Conservation (phyloP, 2,797 vertebrate genomes). For the Parotocinclus haroldoi region DNA sequence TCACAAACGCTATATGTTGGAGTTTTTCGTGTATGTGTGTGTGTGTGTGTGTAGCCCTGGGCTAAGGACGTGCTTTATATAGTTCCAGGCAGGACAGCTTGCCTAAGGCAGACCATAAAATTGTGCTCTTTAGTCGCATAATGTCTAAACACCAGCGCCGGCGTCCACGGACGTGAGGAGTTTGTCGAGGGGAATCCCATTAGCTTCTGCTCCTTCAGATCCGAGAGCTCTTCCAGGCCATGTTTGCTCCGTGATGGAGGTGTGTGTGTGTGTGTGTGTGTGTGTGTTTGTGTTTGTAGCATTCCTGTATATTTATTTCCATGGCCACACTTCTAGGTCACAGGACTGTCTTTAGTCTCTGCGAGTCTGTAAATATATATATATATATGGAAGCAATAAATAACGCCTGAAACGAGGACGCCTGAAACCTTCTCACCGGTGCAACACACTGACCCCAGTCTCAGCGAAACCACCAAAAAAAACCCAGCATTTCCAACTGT, state of each 20-base stretch:
- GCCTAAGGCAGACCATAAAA: slow-evolving; percentile 2
- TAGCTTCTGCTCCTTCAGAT: slow-evolving; percentile 3
- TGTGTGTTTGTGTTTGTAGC: slow-evolving; percentile 5
- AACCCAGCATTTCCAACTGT: no score
- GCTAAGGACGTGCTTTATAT: no score
- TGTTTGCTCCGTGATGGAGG: slow-evolving; percentile 15
- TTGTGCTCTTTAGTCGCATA: slow-evolving; percentile 13
- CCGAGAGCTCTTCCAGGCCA: not conserved
- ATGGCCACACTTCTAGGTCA: no score
- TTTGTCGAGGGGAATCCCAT: slow-evolving; percentile 15
- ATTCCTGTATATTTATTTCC: no score
- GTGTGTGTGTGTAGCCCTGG: not conserved
- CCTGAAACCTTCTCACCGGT: no score
- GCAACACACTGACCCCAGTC: no score
- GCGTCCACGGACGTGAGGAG: not conserved
- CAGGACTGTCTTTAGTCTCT: no score
- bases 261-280: not conserved
- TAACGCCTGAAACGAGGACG: no score
- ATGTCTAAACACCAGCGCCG: slow-evolving; percentile 6
- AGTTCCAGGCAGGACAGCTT: slow-evolving; percentile 1
- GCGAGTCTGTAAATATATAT: no score
- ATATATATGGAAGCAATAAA: no score
- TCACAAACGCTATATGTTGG: slow-evolving; percentile 6
- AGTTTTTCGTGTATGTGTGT: not conserved
- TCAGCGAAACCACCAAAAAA: no score